Evolutionary conservation across 2,113 vertebrate genomes (phyloP).

Genomic region (Toxotes chatareus): DNA sequence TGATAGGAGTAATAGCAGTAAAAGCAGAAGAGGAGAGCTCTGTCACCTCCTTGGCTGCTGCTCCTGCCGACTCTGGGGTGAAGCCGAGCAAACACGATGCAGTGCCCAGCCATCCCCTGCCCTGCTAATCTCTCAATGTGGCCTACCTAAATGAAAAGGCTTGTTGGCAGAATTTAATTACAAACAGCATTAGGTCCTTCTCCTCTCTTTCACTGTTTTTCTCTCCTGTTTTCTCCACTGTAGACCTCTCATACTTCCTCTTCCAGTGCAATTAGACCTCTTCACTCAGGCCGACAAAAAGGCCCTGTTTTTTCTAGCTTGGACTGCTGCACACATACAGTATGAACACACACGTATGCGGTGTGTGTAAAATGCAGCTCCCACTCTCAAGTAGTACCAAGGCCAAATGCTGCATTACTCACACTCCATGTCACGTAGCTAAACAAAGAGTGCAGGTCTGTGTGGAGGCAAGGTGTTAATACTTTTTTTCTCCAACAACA

Average conservation of each 20-base stretch:
- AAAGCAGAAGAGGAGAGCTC: slow-evolving; percentile 14
- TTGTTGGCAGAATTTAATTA: slow-evolving; percentile 69
- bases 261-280: slow-evolving; percentile 54
- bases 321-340: slow-evolving; percentile 28
- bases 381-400: slow-evolving; percentile 29
- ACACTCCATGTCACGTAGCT: slow-evolving; percentile 24
- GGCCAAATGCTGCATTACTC: slow-evolving; percentile 63
- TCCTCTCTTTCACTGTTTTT: neutral
- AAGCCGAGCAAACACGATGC: slow-evolving; percentile 14
- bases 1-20: slow-evolving; percentile 11
- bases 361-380: slow-evolving; percentile 27
- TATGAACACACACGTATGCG: slow-evolving; percentile 7
- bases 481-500: neutral
- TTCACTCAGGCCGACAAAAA: slow-evolving; percentile 55
- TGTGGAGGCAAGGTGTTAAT: slow-evolving; percentile 37
- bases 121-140: slow-evolving; percentile 54
- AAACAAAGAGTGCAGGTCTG: slow-evolving; percentile 42
- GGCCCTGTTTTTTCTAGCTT: slow-evolving; percentile 13
- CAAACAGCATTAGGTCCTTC: slow-evolving; percentile 49
- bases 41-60: slow-evolving; percentile 33
- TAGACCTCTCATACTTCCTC: slow-evolving; percentile 43
- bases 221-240: neutral
- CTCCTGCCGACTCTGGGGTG: neutral
- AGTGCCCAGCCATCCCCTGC: neutral
- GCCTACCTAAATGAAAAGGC: slow-evolving; percentile 40